Evolutionary conservation across 1,140 invertebrate genomes (phyloP), one percentile per base, ranked within the genome.

Genomic region (Pseudomyrmex pallidus): DNA sequence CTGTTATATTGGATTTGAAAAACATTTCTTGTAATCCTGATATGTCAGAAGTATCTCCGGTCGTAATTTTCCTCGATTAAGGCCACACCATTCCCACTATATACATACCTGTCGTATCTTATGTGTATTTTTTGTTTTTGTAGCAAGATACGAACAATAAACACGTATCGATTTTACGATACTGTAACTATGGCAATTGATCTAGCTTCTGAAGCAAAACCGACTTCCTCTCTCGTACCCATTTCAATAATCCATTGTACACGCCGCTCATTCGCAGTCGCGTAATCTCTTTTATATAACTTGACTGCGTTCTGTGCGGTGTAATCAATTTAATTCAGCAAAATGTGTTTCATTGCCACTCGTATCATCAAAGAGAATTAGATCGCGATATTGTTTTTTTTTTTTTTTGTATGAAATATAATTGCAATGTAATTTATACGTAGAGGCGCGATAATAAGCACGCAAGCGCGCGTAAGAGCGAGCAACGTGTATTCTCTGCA

Each of bases 201-300:
- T 67, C 13, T 20, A 2, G 44, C 12, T 66, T 67, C 50, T 77
- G 12, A 22, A 56, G 9, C 25, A 77, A 67, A 77, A 77, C 54
- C 67, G 62, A 66, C 48, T 77, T 77, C 13, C 25, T 77, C 25
- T 77, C 67, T 63, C 74, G 74, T 77, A 35, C 56, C 44, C 15
- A 20, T 74, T 74, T 74, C 17, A 52, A 66, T 67, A 77, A 67
- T 77, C 62, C 66, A 44, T 77, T 77, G 35, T 35, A 35, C 35
- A 10, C 52, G 25, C 22, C 25, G 17, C 66, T 66, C n/a, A 52
- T 76, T n/a, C 48, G 25, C 10, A 15, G 25, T 77, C 62, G 54
- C 25, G 54, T 67, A 77, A 77, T 44, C 48, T 44, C 48, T 67
- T 66, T 77, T 77, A 77, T 64, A n/a, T 67, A 77, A 77, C 62